These are phyloP conservation scores for Odiellus spinosus DNA, from an alignment of 2,888 invertebrate species.

Conservation along the genomic window DNA sequence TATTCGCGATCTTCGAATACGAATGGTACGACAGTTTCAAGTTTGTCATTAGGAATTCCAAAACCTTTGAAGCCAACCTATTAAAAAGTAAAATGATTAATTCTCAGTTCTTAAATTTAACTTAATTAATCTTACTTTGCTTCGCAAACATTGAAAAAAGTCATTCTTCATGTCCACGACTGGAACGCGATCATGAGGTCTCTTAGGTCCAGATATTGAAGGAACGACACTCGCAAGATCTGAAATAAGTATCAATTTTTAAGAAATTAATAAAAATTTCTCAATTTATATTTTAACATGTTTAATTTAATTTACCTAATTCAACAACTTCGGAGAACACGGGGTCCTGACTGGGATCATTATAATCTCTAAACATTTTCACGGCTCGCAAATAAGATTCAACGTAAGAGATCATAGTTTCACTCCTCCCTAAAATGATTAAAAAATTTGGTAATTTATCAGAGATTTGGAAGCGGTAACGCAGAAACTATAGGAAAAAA, in stretches of 20 bases:
- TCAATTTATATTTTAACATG: no score
- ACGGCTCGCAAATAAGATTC: constrained; percentile 65
- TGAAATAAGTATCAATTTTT: no score
- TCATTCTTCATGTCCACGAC: constrained; percentile 78
- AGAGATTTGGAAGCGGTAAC: no score
- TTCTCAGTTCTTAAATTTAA: neutral
- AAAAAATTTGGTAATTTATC: neutral
- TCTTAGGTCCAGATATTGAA: constrained; percentile 89
- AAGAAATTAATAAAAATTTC: no score
- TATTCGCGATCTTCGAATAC: constrained; percentile 65
- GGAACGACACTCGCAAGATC: constrained; percentile 79
- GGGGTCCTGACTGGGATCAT: constrained; percentile 57
- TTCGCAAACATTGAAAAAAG: constrained; percentile 65
- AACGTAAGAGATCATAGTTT: constrained; percentile 48
- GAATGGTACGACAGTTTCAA: constrained; percentile 50
- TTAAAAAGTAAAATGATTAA: constrained; percentile 14
- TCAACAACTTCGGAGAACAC: constrained; percentile 61
- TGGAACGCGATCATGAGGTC: constrained; percentile 89
- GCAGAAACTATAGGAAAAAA: no score
- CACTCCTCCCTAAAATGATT: constrained; percentile 41
- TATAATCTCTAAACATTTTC: constrained; percentile 67
- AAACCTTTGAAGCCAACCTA: constrained; percentile 87
- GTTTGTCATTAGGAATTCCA: constrained; percentile 50
- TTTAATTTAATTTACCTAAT: no score
- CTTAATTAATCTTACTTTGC: constrained; percentile 48